Evolutionary conservation across 35 echinoderm and acorn worm species (phyloP).

Genomic region (Chiridota heheva): DNA sequence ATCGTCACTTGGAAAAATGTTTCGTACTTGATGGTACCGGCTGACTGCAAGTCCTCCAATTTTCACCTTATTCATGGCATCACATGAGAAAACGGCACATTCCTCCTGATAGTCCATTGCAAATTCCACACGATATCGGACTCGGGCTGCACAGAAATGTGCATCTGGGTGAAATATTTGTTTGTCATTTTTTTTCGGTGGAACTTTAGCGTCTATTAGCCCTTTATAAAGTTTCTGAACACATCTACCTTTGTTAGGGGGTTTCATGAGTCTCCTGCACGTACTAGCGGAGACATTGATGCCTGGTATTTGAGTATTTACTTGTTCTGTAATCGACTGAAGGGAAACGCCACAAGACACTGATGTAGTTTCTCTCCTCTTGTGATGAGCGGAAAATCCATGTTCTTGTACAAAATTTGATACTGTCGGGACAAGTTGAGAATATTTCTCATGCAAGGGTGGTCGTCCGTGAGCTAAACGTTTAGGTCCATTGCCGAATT

Average conservation of each 20-base stretch:
- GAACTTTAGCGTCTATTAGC: slow-evolving; percentile 15
- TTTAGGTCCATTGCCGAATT: no score
- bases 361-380: not conserved
- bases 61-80: slow-evolving; percentile 35
- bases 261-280: not conserved
- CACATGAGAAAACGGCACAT: slow-evolving; percentile 2
- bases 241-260: not conserved
- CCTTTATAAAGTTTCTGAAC: not conserved
- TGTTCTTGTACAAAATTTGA: slow-evolving; percentile 29
- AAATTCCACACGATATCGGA: slow-evolving; percentile 17
- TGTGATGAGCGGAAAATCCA: not conserved
- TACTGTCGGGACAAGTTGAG: no score
- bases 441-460: no score
- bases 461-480: no score
- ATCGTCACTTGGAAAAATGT: slow-evolving; percentile 16
- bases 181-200: not conserved
- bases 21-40: slow-evolving; percentile 24
- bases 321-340: not conserved
- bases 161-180: not conserved
- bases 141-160: not conserved
- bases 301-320: not conserved
- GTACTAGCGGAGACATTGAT: not conserved
- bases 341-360: slow-evolving; percentile 10
- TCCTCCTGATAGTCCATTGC: slow-evolving; percentile 12
- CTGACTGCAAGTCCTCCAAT: slow-evolving; percentile 41